phyloP scores from a whole-genome alignment of 2,113 vertebrate genomes.

The Lophura nycthemera region DNA sequence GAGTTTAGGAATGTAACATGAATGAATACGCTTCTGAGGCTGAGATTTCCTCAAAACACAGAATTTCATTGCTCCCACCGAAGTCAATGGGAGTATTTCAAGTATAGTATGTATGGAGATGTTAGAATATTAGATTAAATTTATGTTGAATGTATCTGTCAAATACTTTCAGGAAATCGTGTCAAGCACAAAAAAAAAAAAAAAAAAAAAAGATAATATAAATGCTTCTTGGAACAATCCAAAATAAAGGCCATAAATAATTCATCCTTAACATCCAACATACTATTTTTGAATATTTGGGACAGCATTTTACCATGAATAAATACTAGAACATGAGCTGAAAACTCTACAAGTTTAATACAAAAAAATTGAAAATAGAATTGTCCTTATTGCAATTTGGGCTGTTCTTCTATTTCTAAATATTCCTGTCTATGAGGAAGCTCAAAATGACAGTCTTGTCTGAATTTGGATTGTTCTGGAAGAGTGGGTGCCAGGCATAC shows the following conservation, averaged over 20 bases:
- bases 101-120: background rate
- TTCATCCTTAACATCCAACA: background rate
- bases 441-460: background rate
- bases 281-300: background rate
- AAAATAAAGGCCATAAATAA: slow-evolving; percentile 13
- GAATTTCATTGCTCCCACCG: background rate
- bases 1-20: background rate
- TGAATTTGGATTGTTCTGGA: background rate
- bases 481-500: background rate
- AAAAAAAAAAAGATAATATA: background rate
- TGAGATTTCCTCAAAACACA: slow-evolving; percentile 10
- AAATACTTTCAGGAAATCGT: background rate
- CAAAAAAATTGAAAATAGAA: background rate
- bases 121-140: background rate
- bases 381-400: background rate
- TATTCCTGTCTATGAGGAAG: background rate
- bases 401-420: background rate
- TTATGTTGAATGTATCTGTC: background rate
- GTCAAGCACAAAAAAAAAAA: background rate
- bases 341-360: background rate
- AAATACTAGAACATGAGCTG: background rate
- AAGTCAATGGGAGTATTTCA: background rate
- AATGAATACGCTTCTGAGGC: background rate
- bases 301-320: background rate
- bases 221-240: background rate